Percentiles rank a stretch among this genome's conserved stretches.
These are phyloP conservation scores for Poeciliopsis infans DNA, from an alignment of 2,797 vertebrate genomes.

Conservation along the genomic window DNA sequence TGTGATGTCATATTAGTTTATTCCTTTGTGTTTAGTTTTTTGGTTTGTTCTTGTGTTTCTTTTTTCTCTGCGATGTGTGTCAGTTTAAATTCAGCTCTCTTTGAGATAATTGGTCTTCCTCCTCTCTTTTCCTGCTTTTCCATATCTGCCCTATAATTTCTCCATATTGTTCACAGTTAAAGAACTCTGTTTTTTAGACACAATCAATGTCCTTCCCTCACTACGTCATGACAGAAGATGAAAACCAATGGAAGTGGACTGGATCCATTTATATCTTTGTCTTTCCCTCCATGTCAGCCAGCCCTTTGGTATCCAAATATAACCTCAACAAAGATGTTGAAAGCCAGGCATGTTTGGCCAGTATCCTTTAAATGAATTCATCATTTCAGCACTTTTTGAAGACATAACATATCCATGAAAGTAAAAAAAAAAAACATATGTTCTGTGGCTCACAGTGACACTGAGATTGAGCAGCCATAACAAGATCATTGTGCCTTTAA, in stretches of 20 bases:
- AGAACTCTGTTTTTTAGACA: background rate
- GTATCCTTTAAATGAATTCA: background rate
- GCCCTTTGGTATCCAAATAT: background rate
- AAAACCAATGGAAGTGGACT: background rate
- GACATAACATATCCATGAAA: background rate
- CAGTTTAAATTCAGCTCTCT: background rate
- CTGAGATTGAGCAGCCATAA: background rate
- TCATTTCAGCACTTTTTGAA: background rate
- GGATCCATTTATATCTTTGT: background rate
- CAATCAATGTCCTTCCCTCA: background rate
- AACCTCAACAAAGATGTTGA: constrained; percentile 1
- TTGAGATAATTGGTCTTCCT: background rate
- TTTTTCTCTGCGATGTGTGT: background rate
- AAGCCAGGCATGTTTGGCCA: background rate
- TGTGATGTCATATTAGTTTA: background rate
- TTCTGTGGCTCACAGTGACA: background rate
- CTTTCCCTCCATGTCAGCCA: background rate
- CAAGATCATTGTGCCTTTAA: background rate
- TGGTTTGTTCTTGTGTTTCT: background rate
- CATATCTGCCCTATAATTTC: background rate
- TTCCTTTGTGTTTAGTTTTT: background rate
- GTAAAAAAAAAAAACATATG: background rate
- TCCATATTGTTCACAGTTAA: background rate
- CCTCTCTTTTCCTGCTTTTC: background rate
- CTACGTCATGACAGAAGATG: background rate